phyloP scores from a whole-genome alignment of 30 jellyfish, hydroid and myxozoan genomes.

The Hydractinia symbiolongicarpus region DNA sequence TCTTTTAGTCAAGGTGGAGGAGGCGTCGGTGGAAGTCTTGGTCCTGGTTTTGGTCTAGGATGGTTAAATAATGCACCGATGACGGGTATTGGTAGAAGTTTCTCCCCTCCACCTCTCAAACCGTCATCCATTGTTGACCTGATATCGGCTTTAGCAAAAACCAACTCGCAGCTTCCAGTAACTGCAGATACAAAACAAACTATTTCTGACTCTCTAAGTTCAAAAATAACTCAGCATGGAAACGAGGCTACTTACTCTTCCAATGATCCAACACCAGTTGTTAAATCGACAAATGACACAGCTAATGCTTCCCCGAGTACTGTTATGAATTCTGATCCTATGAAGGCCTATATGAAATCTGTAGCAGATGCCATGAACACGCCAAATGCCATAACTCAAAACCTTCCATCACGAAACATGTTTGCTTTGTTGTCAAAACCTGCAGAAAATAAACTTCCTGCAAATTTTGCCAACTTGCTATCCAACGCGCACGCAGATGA shows the following conservation, averaged over 20 bases:
- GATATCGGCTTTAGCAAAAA: constrained; percentile 25
- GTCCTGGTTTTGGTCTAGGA: constrained; percentile 16
- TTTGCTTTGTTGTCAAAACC: neutral
- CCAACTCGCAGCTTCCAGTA: constrained; percentile 28
- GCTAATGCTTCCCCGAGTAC: neutral
- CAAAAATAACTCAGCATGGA: neutral
- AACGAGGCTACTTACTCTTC: neutral
- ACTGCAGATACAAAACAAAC: neutral
- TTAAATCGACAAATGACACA: neutral
- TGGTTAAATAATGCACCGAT: neutral
- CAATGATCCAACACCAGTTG: neutral
- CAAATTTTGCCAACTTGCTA: constrained; percentile 22
- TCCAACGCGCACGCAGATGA: constrained; percentile 22
- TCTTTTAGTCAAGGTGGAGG: constrained; percentile 41
- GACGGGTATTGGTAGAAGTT: constrained; percentile 26
- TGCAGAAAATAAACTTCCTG: neutral
- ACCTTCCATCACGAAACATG: neutral
- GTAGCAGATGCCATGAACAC: neutral
- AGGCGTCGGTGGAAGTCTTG: neutral
- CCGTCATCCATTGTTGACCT: neutral
- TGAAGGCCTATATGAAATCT: neutral
- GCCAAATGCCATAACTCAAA: neutral
- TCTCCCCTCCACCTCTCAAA: neutral
- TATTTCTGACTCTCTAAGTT: no score
- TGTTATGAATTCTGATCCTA: neutral